Evolutionary conservation across 2,797 vertebrate genomes (phyloP).

Genomic region (Botia almorhae): DNA sequence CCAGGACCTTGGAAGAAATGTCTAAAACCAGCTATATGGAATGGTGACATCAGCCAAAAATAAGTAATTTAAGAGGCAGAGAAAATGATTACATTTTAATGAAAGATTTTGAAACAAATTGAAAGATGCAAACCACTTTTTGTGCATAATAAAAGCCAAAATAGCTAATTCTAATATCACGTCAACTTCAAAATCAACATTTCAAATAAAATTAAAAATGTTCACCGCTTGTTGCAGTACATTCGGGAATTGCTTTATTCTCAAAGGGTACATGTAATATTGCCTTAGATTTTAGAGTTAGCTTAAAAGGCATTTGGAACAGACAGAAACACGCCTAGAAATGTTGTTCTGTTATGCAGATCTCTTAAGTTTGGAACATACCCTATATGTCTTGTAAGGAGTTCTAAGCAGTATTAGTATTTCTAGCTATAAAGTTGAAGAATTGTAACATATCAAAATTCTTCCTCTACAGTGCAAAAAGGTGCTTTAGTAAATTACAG

Average conservation of each 20-base stretch:
- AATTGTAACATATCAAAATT: not conserved
- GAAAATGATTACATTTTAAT: not conserved
- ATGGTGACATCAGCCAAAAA: too few relatives aligned
- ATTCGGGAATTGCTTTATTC: not conserved
- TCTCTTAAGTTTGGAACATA: not conserved
- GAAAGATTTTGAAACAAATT: not conserved
- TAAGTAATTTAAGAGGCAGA: too few relatives aligned
- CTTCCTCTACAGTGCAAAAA: not conserved
- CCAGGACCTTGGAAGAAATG: conserved; percentile 16
- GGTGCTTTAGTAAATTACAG: conserved; percentile 48
- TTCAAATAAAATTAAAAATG: not conserved
- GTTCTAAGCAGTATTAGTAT: not conserved
- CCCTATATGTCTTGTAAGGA: not conserved
- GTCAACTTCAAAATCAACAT: not conserved
- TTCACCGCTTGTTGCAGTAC: not conserved
- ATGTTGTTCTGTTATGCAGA: not conserved
- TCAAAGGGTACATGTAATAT: not conserved
- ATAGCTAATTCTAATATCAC: not conserved
- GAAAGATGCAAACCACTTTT: not conserved
- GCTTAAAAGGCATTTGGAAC: not conserved
- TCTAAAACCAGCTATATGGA: not conserved
- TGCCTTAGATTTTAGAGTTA: not conserved
- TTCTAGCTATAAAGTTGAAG: not conserved
- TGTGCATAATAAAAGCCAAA: not conserved
- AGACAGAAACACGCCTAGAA: not conserved